Conservation (phyloP, 2,113 vertebrate genomes). For the Propithecus coquereli region DNA sequence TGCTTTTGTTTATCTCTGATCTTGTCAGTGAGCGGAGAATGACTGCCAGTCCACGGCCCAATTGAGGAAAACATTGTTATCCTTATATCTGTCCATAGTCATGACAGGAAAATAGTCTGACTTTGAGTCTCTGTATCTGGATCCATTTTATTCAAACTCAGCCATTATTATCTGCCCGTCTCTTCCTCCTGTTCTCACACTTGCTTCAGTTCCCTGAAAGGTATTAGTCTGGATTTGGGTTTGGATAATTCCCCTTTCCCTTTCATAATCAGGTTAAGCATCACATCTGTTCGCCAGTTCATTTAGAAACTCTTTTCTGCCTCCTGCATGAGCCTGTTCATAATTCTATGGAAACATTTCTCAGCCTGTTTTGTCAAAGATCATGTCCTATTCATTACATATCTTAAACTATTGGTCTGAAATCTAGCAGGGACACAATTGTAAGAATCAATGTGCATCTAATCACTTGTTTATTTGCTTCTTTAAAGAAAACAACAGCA, state of each 20-base stretch:
- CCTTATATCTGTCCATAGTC: neutral
- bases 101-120: neutral
- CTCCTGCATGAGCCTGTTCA: neutral
- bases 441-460: neutral
- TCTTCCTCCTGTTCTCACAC: neutral
- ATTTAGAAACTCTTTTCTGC: accelerated
- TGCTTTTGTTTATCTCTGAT: neutral
- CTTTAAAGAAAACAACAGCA: neutral
- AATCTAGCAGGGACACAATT: neutral
- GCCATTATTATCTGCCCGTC: accelerated
- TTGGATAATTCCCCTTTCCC: neutral
- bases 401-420: neutral
- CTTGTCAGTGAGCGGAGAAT: neutral
- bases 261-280: neutral
- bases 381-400: neutral
- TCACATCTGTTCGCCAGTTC: too few relatives aligned
- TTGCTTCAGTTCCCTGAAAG: neutral
- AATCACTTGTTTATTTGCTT: neutral
- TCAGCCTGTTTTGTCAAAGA: neutral
- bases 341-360: neutral
- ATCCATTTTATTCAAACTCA: neutral
- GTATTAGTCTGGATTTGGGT: neutral
- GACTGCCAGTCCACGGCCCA: neutral
- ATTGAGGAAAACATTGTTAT: neutral
- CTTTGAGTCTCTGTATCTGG: neutral